Conservation (phyloP, 2,113 vertebrate genomes). For the Mandrillus leucophaeus region DNA sequence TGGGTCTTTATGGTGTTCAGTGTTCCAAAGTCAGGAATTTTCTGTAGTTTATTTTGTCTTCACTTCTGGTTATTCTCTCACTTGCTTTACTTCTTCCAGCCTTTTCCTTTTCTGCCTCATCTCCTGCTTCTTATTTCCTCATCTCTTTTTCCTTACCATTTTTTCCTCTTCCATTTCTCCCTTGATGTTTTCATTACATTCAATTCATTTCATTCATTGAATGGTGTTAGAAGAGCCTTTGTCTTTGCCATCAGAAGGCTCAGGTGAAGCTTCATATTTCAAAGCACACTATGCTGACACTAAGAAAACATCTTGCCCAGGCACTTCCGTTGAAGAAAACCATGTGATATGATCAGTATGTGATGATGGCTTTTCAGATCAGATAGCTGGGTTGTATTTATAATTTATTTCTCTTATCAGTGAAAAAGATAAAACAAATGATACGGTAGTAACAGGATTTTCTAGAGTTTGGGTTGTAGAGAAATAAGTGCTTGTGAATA, state of each 20-base stretch:
- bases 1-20: neutral
- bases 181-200: neutral
- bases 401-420: constrained; percentile 74
- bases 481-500: neutral
- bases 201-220: neutral
- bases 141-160: neutral
- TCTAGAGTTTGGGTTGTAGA: neutral
- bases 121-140: neutral
- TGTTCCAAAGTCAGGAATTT: neutral
- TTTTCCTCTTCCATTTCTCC: neutral
- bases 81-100: neutral
- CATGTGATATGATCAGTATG: constrained; percentile 50
- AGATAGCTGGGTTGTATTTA: constrained; percentile 62
- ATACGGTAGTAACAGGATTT: constrained; percentile 51
- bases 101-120: neutral
- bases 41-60: neutral
- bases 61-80: neutral
- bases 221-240: constrained; percentile 68
- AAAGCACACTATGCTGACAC: constrained; percentile 60
- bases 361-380: constrained; percentile 18
- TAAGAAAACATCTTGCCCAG: constrained; percentile 49
- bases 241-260: constrained; percentile 64
- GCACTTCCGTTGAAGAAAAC: constrained; percentile 40
- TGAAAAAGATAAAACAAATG: constrained; percentile 52
- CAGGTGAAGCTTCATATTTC: constrained; percentile 82